Percentiles rank a stretch among this genome's conserved stretches.
These are phyloP conservation scores for Thyatira batis DNA, from an alignment of 2,888 invertebrate species.

Conservation along the genomic window DNA sequence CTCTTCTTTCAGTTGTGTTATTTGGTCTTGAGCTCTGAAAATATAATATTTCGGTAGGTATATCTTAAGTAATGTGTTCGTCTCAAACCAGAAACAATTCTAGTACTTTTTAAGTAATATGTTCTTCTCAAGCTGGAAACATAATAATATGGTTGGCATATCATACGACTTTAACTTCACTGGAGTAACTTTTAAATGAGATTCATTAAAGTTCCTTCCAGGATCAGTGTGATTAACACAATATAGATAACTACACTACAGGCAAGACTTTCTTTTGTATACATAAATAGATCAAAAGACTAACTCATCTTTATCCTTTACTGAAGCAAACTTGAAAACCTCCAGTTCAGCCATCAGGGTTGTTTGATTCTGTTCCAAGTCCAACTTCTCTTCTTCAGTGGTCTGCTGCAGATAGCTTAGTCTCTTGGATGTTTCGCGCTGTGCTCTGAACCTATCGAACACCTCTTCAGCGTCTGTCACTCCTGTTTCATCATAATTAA, in stretches of 20 bases:
- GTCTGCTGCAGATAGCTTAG: constrained; percentile 86
- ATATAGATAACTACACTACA: too few species aligned
- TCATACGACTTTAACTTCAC: not conserved
- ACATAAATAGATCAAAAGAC: too few species aligned
- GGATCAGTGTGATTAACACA: too few species aligned
- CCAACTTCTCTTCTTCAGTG: constrained; percentile 88
- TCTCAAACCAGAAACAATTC: not conserved
- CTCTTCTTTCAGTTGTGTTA: constrained; percentile 83
- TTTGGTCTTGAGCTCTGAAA: constrained; percentile 87
- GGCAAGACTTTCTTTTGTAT: too few species aligned
- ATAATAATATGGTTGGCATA: too few species aligned
- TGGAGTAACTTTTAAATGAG: not conserved
- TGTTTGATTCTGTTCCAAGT: constrained; percentile 86
- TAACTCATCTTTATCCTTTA: constrained; percentile 91
- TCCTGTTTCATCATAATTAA: constrained; percentile 63
- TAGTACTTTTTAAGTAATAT: too few species aligned
- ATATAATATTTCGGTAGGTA: not conserved
- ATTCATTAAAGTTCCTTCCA: not conserved
- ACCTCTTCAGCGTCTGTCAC: constrained; percentile 89
- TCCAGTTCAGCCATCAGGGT: constrained; percentile 86
- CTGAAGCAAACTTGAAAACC: constrained; percentile 89
- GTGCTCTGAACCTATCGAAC: constrained; percentile 87
- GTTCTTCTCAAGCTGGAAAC: too few species aligned
- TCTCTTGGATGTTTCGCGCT: constrained; percentile 87
- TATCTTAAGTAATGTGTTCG: too few species aligned